Evolutionary conservation across 2,888 invertebrate species (phyloP).

Genomic region (Minunthozetes semirufus): DNA sequence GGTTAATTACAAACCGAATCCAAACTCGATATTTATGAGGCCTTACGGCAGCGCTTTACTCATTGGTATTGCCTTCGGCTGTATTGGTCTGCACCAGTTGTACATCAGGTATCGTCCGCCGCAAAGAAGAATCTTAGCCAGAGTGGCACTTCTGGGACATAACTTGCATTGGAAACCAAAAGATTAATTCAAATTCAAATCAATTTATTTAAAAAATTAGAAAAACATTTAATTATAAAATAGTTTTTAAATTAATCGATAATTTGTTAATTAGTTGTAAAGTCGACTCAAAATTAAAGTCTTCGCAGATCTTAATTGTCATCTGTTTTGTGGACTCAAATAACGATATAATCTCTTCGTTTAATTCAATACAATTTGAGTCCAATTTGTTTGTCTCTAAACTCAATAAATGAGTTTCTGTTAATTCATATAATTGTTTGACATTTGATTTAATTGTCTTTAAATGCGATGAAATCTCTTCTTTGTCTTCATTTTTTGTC

Average conservation of each 20-base stretch:
- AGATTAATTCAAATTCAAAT: background rate
- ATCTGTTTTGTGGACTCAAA: constrained; percentile 4
- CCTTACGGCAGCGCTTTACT: constrained; percentile 6
- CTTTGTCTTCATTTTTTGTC: background rate
- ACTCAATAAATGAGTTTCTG: constrained; percentile 4
- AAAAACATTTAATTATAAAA: background rate
- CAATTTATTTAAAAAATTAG: background rate
- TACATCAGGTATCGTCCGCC: background rate
- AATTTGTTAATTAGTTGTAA: background rate
- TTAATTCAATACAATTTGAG: background rate
- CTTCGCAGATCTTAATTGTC: background rate
- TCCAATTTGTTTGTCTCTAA: background rate
- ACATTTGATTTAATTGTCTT: constrained; percentile 17
- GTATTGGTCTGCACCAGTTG: background rate
- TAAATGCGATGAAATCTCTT: background rate
- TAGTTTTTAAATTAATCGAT: background rate
- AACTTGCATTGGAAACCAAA: background rate
- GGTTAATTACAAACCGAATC: constrained; percentile 16
- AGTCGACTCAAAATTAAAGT: background rate
- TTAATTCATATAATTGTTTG: background rate
- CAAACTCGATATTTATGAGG: constrained; percentile 14
- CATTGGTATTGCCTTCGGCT: background rate
- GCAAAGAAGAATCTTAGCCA: background rate
- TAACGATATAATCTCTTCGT: background rate
- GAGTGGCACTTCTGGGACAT: background rate